Conservation (phyloP, 1,140 invertebrate species). For the Heliconius eleuchia region DNA sequence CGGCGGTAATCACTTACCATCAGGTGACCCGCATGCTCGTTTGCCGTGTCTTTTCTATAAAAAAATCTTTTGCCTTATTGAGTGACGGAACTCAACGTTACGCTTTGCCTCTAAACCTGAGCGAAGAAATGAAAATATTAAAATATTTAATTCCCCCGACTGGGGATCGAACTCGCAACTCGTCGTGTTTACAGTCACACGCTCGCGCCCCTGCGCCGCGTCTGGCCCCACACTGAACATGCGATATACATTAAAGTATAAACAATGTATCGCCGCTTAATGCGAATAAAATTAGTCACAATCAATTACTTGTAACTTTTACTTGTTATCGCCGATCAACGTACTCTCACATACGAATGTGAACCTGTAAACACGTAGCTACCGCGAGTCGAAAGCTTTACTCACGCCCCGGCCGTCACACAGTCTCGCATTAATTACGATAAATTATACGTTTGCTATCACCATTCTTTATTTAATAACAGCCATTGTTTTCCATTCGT, state of each 20-base stretch:
- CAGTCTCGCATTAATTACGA: slow-evolving; percentile 69
- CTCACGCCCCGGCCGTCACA: slow-evolving; percentile 75
- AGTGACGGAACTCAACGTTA: no score
- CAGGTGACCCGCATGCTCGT: no score
- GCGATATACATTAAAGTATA: slow-evolving; percentile 30
- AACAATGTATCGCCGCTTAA: slow-evolving; percentile 42
- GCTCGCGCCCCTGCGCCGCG: no score
- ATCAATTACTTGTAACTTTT: slow-evolving; percentile 66
- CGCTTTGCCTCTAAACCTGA: no score
- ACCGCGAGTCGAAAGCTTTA: slow-evolving; percentile 71
- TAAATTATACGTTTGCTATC: slow-evolving; percentile 78
- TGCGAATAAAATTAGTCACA: slow-evolving; percentile 63
- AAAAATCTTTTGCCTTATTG: no score
- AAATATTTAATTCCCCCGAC: no score
- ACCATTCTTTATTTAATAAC: slow-evolving; percentile 75
- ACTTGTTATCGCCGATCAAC: slow-evolving; percentile 65
- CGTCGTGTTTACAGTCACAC: no score
- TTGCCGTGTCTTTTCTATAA: no score
- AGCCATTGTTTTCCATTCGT: slow-evolving; percentile 76
- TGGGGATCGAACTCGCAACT: no score
- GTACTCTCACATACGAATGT: slow-evolving; percentile 42
- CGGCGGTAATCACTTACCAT: no score
- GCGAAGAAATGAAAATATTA: no score
- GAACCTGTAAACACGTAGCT: slow-evolving; percentile 57
- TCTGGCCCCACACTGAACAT: slow-evolving; percentile 5